Base-by-base conservation (phyloP, 1,140 invertebrate genomes). In the Agraylea sexmaculata region DNA sequence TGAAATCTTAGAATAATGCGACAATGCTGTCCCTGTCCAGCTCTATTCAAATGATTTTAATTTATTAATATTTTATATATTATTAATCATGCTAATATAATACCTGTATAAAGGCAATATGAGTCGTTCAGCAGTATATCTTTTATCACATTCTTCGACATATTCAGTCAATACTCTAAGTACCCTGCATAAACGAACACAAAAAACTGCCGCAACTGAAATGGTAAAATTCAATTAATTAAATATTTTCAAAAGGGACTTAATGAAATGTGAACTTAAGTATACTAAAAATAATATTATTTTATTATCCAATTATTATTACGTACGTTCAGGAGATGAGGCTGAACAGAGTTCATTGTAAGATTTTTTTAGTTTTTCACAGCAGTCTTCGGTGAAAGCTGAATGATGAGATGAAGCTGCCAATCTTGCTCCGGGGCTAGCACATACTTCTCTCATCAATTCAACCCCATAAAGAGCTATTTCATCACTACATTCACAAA, bases 111-210 rank as follows among this genome's bases (percentile, higher is more conserved):
- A 74, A 18, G 89, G 88, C 47, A 95, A 66, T 54, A 91, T 84
- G 51, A 83, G 80, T 44, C 93, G 72, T 59, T 97, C 92, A 7
- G 86, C 83, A 17, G 79, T 78, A 66, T 88, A 96, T 40, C 86
- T 80, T 40, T 81, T 79, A 70, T 98, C 93, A 71, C 91, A 96
- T 64, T 97, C 91, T 44, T 81, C 85, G 39, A 98, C 81, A 58
- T 97, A 97, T 67, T 96, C 91, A 53, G 88, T 82, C 43, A 97
- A 73, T 50, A 95, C 90, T 68, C 89, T 87, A 55, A 97, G 75
- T 16, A 97, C 85, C 42, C 92, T 76, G 59, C 90, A 92, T 78
- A 95, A 89, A 61, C 74, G 70, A 43, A 69, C 66, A 49, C 69
- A 63, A 52, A 59, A 61, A 41, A 64, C 61, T 28, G 60, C 56